phyloP scores from a whole-genome alignment of 2,113 vertebrate species.

The Spheniscus mendiculus region DNA sequence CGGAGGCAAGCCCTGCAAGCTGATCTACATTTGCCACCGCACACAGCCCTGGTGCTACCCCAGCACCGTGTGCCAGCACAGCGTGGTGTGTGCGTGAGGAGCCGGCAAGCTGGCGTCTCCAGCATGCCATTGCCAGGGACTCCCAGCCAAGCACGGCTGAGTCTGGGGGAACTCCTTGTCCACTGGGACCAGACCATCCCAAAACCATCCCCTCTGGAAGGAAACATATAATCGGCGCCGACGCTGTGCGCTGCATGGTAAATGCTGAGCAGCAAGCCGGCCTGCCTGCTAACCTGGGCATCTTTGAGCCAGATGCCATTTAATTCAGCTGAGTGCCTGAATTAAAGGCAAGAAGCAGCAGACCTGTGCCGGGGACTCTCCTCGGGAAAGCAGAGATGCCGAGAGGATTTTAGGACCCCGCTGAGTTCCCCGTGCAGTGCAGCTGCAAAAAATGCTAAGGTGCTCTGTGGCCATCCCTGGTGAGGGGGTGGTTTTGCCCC shows the following conservation, averaged over 20 bases:
- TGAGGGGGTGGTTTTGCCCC: background rate
- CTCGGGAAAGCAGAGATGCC: background rate
- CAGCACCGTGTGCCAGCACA: fast-evolving
- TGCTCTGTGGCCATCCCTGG: background rate
- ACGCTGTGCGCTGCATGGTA: fast-evolving
- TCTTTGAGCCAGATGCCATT: background rate
- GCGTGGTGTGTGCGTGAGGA: fast-evolving
- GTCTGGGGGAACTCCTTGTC: background rate
- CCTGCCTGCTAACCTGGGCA: background rate
- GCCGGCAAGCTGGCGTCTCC: fast-evolving
- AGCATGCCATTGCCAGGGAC: background rate
- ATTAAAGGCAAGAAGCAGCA: background rate
- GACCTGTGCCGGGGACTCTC: background rate
- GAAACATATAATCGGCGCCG: background rate
- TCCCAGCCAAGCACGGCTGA: background rate
- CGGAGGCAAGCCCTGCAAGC: background rate
- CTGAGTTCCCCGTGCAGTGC: background rate
- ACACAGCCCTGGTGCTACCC: background rate
- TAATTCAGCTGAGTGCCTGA: background rate
- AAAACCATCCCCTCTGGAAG: background rate
- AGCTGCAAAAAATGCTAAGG: background rate
- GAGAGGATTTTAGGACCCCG: background rate
- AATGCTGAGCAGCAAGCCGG: background rate
- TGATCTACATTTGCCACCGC: background rate
- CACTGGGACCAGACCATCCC: background rate